Base-by-base conservation (phyloP, 2,797 vertebrate species). In the Eulemur coronatus region DNA sequence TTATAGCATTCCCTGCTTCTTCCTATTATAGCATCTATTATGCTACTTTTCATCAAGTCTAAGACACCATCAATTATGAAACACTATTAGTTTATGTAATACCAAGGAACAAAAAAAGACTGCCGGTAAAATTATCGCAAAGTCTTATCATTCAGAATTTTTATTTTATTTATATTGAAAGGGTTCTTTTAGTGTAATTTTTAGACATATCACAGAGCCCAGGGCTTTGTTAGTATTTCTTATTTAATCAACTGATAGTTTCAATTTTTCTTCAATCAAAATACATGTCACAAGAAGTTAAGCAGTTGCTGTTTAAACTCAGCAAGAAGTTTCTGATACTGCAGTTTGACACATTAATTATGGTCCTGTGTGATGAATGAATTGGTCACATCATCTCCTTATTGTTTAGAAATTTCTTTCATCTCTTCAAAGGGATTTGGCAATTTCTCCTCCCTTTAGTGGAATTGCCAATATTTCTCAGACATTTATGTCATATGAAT, bases 391-490 rank as follows among this genome's bases (percentile, higher is more conserved):
- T 84, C 80, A 90, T 35, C n/a, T 87, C 17, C 80, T 76, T 43
- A 7, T 91, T 94, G 73, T 94, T 94, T 82, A 63, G 73, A 84
- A 85, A 59, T 84, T 87, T 85, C 55, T 95, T 96, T 94, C 87
- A 72, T 78, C 33, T 92, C 24, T 94, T 94, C 85, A 94, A 57
- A 91, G 46, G 24, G 13, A 93, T 70, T 35, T 95, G 86, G n/a
- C n/a, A 70, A 52, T 65, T 85, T 75, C 30, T 93, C 43, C 57
- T 75, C 14, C 38, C 33, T 89, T 65, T 63, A 30, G 14, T 48
- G 46, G 65, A 90, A 30, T 35, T 72, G 38, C 5, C 24, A 30
- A 15, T 43, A 79, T 86, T 81, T 52, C 73, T 93, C 33, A 91
- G 10, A 85, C 15, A 91, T 84, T 65, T 75, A n/a, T 46, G 1